phyloP scores from a whole-genome alignment of 2,797 vertebrate species.

The Chlorospingus flavigularis region DNA sequence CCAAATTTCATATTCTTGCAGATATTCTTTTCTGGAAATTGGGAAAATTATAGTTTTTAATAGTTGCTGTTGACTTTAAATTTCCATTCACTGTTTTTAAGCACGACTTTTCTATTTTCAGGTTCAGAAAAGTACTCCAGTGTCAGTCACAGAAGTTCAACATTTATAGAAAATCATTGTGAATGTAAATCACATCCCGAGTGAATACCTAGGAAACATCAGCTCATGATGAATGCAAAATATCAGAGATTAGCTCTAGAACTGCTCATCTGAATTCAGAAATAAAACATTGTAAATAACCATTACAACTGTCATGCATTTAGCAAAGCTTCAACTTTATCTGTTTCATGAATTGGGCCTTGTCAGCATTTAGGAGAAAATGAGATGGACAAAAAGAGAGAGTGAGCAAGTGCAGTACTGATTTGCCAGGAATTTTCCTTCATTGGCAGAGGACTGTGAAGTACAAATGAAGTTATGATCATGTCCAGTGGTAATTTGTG shows the following conservation, averaged over 20 bases:
- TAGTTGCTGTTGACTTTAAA: neutral
- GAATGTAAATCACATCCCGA: neutral
- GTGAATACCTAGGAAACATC: slow-evolving; percentile 13
- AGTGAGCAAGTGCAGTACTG: neutral
- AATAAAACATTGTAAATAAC: slow-evolving; percentile 29
- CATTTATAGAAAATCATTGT: slow-evolving; percentile 6
- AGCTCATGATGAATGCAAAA: slow-evolving; percentile 3
- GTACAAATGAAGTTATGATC: neutral
- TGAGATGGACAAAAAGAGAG: neutral
- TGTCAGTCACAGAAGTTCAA: neutral
- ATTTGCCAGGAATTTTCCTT: neutral
- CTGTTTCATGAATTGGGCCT: neutral
- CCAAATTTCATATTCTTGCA: neutral
- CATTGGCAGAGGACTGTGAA: neutral
- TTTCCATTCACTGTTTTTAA: neutral
- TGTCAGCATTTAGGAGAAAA: slow-evolving; percentile 25
- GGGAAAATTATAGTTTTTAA: neutral
- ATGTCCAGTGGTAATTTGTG: neutral
- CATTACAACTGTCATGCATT: slow-evolving; percentile 21
- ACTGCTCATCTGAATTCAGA: slow-evolving; percentile 20
- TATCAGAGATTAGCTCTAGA: slow-evolving; percentile 3
- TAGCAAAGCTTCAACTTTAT: slow-evolving; percentile 3
- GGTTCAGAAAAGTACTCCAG: neutral
- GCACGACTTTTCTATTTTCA: neutral
- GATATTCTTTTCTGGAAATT: neutral